Percentiles rank a stretch among this genome's conserved stretches.
phyloP scores from a whole-genome alignment of 2,888 invertebrate genomes.

The Microctonus hyperodae region DNA sequence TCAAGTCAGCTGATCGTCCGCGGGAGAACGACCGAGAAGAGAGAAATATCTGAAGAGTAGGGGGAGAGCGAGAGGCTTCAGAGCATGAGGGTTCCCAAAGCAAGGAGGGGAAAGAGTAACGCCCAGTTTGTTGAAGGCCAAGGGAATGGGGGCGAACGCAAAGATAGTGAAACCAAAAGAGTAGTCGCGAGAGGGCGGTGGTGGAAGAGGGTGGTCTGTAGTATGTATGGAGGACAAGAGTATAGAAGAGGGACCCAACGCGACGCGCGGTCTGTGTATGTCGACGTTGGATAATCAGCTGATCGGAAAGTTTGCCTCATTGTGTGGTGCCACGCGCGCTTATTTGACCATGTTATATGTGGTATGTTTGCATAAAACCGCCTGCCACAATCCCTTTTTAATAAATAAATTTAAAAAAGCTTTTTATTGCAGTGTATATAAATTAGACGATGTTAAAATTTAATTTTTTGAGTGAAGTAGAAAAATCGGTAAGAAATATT shows the following conservation, averaged over 20 bases:
- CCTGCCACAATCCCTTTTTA: not conserved
- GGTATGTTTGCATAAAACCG: not conserved
- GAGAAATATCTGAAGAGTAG: constrained; percentile 8
- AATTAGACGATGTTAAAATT: too few relatives aligned
- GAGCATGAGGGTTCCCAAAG: constrained; percentile 40
- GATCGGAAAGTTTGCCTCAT: constrained; percentile 41
- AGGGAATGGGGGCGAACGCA: constrained; percentile 38
- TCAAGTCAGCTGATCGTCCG: constrained; percentile 59
- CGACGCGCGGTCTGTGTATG: constrained; percentile 60
- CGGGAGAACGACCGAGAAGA: constrained; percentile 30
- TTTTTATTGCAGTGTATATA: too few relatives aligned
- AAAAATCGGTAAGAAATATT: too few relatives aligned
- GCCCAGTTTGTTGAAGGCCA: constrained; percentile 32
- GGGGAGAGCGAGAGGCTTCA: constrained; percentile 33
- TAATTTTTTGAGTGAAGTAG: too few relatives aligned
- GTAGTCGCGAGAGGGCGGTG: constrained; percentile 34
- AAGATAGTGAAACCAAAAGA: constrained; percentile 37
- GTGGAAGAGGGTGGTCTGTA: constrained; percentile 25
- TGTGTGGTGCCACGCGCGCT: constrained; percentile 44
- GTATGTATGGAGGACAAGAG: constrained; percentile 25
- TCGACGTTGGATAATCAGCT: constrained; percentile 48
- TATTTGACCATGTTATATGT: constrained; percentile 14
- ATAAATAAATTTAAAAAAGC: too few relatives aligned
- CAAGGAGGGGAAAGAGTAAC: constrained; percentile 29
- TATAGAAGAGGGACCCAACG: constrained; percentile 44